phyloP scores from a whole-genome alignment of 2,113 vertebrate species.

The Cololabis saira region DNA sequence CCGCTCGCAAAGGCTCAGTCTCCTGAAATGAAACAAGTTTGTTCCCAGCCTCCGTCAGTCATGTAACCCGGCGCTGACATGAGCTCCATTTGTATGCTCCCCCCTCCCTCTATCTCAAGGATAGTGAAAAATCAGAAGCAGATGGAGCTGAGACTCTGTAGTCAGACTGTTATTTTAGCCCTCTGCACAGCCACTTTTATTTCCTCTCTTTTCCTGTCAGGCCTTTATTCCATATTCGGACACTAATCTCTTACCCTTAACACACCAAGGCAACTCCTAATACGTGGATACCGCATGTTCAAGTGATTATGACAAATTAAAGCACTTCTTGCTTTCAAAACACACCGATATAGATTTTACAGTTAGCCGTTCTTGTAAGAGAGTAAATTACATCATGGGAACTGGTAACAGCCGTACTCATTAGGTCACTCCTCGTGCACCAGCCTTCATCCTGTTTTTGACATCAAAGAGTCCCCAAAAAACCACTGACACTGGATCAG shows the following conservation, averaged over 20 bases:
- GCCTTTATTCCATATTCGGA: conserved; percentile 62
- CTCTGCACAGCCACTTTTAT: conserved; percentile 64
- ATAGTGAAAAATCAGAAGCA: conserved; percentile 76
- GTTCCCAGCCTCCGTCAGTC: conserved; percentile 70
- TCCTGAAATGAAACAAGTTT: conserved; percentile 77
- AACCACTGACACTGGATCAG: conserved; percentile 61
- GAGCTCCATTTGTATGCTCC: conserved; percentile 54
- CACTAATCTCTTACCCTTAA: conserved; percentile 68
- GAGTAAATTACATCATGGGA: conserved; percentile 56
- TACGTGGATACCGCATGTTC: conserved; percentile 41
- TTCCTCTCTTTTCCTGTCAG: conserved; percentile 52
- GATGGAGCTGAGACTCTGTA: conserved; percentile 68
- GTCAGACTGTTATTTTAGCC: conserved; percentile 75
- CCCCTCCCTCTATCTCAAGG: conserved; percentile 79
- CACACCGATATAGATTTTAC: conserved; percentile 8
- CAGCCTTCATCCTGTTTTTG: conserved; percentile 24
- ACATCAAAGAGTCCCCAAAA: conserved; percentile 62
- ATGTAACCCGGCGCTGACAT: conserved; percentile 86
- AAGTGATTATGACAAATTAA: conserved; percentile 34
- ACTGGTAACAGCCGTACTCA: conserved; percentile 40
- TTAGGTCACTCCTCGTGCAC: conserved; percentile 53
- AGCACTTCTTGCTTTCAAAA: conserved; percentile 31
- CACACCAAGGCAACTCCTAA: conserved; percentile 44
- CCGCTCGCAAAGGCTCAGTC: conserved; percentile 27
- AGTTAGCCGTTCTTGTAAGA: conserved; percentile 1